Evolutionary conservation across 2,797 vertebrate genomes (phyloP).

Genomic region (Helostoma temminkii): DNA sequence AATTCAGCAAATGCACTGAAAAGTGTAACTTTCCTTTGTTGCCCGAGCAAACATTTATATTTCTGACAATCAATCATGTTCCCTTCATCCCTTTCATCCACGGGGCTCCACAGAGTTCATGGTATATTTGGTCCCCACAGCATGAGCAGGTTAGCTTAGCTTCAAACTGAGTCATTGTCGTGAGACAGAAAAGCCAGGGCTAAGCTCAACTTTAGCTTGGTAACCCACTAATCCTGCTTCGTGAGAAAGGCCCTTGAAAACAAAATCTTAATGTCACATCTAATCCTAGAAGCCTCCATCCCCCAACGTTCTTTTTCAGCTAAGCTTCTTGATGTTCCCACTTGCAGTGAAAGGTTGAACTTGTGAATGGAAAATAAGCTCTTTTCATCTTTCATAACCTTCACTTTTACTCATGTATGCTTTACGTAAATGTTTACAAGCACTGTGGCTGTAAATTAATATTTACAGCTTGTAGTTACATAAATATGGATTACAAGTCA

Average conservation of each 20-base stretch:
- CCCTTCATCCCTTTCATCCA: not conserved
- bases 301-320: slow-evolving; percentile 32
- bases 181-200: slow-evolving; percentile 44
- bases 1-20: slow-evolving; percentile 37
- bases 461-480: slow-evolving; percentile 1
- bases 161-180: slow-evolving; percentile 46
- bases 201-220: slow-evolving; percentile 51
- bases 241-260: slow-evolving; percentile 58
- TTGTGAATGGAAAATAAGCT: slow-evolving; percentile 16
- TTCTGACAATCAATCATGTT: slow-evolving; percentile 9
- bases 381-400: slow-evolving; percentile 17
- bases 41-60: not conserved
- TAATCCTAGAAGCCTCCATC: slow-evolving; percentile 57
- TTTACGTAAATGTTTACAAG: slow-evolving; percentile 9
- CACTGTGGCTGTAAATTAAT: slow-evolving; percentile 8
- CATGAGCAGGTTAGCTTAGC: slow-evolving; percentile 33
- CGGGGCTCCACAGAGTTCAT: not conserved
- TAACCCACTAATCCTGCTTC: slow-evolving; percentile 60
- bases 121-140: slow-evolving; percentile 8
- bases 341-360: slow-evolving; percentile 28
- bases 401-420: not conserved
- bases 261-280: slow-evolving; percentile 63
- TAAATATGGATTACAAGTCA: slow-evolving; percentile 1
- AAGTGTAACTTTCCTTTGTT: slow-evolving; percentile 11
- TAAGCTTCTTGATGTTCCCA: slow-evolving; percentile 29